Evolutionary conservation across 2,888 invertebrate genomes (phyloP).

Genomic region (Drosophila subquinaria): DNA sequence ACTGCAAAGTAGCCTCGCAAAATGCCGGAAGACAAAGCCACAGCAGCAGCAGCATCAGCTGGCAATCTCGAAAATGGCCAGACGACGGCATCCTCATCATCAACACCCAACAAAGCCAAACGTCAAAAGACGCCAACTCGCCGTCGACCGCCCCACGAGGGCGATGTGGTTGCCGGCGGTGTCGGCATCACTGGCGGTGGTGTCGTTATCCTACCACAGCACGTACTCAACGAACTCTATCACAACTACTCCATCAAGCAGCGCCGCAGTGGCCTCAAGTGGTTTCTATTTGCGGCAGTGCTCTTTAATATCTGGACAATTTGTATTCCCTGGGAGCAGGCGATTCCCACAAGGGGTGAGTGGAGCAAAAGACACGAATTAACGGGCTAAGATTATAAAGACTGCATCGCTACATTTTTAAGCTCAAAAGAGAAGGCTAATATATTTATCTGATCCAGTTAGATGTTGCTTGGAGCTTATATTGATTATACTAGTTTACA

Average conservation of each 20-base stretch:
- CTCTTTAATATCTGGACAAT: constrained; percentile 89
- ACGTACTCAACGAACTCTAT: constrained; percentile 89
- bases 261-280: constrained; percentile 89
- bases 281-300: constrained; percentile 89
- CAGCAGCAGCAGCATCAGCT: constrained; percentile 15
- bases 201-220: constrained; percentile 86
- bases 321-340: constrained; percentile 87
- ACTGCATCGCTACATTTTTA: no score
- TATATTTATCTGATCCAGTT: no score
- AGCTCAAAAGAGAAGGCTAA: no score
- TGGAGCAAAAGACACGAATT: background rate
- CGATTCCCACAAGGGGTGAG: constrained; percentile 83
- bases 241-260: constrained; percentile 91
- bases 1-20: constrained; percentile 39
- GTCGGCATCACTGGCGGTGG: constrained; percentile 71
- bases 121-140: constrained; percentile 59
- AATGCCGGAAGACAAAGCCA: constrained; percentile 67
- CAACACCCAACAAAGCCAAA: constrained; percentile 57
- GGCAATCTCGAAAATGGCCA: constrained; percentile 71
- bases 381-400: background rate
- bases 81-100: constrained; percentile 47
- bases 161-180: constrained; percentile 63
- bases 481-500: no score
- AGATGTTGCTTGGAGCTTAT: no score
- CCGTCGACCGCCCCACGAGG: constrained; percentile 57